Base-by-base conservation (phyloP, 2,888 invertebrate species). In the Unio pictorum region DNA sequence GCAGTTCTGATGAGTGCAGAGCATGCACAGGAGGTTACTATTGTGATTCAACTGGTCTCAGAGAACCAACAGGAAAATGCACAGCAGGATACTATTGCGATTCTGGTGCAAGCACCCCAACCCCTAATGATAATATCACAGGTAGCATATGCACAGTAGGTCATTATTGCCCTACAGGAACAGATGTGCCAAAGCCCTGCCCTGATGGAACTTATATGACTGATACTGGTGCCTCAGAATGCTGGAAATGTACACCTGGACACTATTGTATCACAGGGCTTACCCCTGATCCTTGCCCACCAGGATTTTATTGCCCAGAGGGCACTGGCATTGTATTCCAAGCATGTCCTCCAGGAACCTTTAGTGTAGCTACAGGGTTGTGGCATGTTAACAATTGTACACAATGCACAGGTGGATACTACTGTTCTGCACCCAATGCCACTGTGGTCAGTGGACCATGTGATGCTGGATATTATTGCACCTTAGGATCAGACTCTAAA, bases 231-330 rank as follows among this genome's bases (percentile, higher is more conserved):
- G 86, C 87, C 5, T 79, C 80, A 17, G 75, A 59, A 58, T 89
- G 89, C 69, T 74, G 68, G 71, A 81, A 80, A 67, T 88, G 89
- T 66, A 84, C 88, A 4, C 76, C 86, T 4, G 87, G 87, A 11
- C 79, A 81, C 72, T 86, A 84, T 72, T 86, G 86, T 75, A 74
- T 76, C 15, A 81, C 84, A 18, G 84, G 84, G 6, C 73, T 83
- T 7, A 80, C 78, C 34, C 81, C 83, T 8, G 80, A 81, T 45
- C 73, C 74, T 56, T 89, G 89, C 70, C 86, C 87, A 34, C 79
- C 82, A 26, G 89, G 89, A 0, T 86, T 81, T 73, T 88, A 84
- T 72, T 89, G 89, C 75, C 88, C 87, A 28, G 81, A 81, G 62
- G 86, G 89, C 26, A 87, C 87, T 11, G 88, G 88, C 6, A 64